These are phyloP conservation scores for Spizaetus ornatus DNA, from an alignment of 2,113 vertebrate genomes.

Conservation along the genomic window DNA sequence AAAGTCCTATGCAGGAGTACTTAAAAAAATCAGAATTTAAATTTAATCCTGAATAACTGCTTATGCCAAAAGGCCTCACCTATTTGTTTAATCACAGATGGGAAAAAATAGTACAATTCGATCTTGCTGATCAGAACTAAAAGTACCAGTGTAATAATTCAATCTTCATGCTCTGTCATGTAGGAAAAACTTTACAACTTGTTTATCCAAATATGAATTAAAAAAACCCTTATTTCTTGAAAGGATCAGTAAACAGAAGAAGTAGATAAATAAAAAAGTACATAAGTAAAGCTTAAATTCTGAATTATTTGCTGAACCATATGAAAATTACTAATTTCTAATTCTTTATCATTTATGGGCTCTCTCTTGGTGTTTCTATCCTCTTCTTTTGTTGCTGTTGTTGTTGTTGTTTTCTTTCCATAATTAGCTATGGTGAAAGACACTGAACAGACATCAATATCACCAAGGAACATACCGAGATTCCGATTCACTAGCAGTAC, in stretches of 20 bases:
- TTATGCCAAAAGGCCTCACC: neutral
- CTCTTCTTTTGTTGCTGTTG: neutral
- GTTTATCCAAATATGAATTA: neutral
- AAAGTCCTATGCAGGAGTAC: neutral
- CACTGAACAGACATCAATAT: neutral
- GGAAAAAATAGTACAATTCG: neutral
- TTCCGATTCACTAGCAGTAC: neutral
- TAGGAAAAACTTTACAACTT: neutral
- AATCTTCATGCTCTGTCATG: neutral
- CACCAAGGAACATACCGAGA: neutral
- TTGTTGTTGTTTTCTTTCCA: neutral
- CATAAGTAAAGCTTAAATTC: neutral
- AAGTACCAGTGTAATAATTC: neutral
- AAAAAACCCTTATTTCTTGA: neutral
- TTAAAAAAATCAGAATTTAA: neutral
- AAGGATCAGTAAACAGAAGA: neutral
- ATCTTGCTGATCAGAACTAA: neutral
- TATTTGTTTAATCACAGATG: neutral
- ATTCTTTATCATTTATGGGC: neutral
- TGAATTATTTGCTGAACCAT: neutral
- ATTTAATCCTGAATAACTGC: neutral
- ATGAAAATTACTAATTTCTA: neutral
- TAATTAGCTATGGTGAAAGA: neutral
- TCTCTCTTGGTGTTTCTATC: neutral
- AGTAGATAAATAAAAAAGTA: neutral